Evolutionary conservation across 2,113 vertebrate genomes (phyloP).

Genomic region (Chloroceryle aenea): DNA sequence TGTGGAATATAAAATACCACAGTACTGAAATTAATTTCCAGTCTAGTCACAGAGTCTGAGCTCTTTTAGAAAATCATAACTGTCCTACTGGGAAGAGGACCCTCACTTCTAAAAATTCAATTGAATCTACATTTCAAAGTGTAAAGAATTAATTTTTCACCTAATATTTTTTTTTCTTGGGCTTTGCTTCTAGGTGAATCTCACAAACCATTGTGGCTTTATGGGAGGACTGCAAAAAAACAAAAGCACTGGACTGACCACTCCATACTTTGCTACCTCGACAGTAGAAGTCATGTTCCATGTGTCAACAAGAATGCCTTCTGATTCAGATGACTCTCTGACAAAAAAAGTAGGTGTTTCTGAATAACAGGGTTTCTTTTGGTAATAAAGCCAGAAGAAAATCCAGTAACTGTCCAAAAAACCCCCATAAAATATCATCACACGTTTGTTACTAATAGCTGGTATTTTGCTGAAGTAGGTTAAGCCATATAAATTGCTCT

Average conservation of each 20-base stretch:
- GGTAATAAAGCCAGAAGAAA: constrained; percentile 18
- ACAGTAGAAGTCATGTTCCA: constrained; percentile 98
- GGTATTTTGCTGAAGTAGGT: not conserved
- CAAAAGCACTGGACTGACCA: constrained; percentile 94
- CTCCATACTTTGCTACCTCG: constrained; percentile 96
- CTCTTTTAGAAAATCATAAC: not conserved
- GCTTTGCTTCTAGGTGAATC: constrained; percentile 85
- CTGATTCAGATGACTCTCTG: constrained; percentile 94
- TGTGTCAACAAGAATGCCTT: constrained; percentile 97
- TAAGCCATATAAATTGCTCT: not conserved
- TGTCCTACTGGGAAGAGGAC: not conserved
- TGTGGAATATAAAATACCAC: not conserved
- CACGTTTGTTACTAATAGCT: not conserved
- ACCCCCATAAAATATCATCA: not conserved
- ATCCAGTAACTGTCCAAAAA: not conserved
- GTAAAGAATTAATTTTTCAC: not conserved
- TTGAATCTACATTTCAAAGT: not conserved
- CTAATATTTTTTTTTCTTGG: not conserved
- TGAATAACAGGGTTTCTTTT: not conserved
- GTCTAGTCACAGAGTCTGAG: not conserved
- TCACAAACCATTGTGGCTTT: constrained; percentile 96
- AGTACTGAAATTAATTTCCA: not conserved
- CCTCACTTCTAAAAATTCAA: not conserved
- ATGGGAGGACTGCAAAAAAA: constrained; percentile 98
- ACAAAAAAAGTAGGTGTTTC: constrained; percentile 91